A percentile compares a stretch with the other conserved stretches of the same genome.
phyloP scores from a whole-genome alignment of 2,888 invertebrate genomes.

The Griposia aprilina region DNA sequence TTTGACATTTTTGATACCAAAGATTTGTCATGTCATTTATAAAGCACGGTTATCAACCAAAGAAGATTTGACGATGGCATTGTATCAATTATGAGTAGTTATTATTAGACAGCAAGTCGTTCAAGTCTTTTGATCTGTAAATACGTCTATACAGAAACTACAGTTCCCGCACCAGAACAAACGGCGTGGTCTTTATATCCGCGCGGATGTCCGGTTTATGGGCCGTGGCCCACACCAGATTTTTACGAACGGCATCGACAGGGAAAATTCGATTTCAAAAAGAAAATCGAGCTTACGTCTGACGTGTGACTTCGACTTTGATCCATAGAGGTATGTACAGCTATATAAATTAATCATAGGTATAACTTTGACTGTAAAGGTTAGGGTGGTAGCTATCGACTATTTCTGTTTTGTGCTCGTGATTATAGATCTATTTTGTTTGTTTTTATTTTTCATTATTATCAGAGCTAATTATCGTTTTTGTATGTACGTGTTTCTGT shows the following conservation, averaged over 20 bases:
- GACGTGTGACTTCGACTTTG: conserved; percentile 1
- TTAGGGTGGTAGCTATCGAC: too few relatives aligned
- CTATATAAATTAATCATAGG: not conserved
- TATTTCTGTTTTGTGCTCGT: too few relatives aligned
- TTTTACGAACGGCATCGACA: not conserved
- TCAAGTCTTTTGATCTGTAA: conserved; percentile 2
- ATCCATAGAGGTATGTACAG: not conserved
- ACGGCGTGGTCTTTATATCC: not conserved
- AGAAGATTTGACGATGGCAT: not conserved
- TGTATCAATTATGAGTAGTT: too few relatives aligned
- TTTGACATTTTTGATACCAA: not conserved
- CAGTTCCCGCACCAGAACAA: not conserved
- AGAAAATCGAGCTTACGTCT: not conserved
- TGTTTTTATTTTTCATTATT: too few relatives aligned
- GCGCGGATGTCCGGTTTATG: not conserved
- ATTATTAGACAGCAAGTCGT: not conserved
- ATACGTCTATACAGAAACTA: not conserved
- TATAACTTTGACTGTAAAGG: not conserved
- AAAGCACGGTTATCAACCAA: not conserved
- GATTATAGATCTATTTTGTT: too few relatives aligned
- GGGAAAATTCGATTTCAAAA: not conserved
- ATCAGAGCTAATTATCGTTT: too few relatives aligned
- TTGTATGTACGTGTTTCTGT: too few relatives aligned
- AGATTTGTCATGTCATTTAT: not conserved
- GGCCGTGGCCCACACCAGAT: not conserved